These are phyloP conservation scores for Hirudinaria manillensis DNA, from an alignment of 2,888 invertebrate species.

Conservation along the genomic window DNA sequence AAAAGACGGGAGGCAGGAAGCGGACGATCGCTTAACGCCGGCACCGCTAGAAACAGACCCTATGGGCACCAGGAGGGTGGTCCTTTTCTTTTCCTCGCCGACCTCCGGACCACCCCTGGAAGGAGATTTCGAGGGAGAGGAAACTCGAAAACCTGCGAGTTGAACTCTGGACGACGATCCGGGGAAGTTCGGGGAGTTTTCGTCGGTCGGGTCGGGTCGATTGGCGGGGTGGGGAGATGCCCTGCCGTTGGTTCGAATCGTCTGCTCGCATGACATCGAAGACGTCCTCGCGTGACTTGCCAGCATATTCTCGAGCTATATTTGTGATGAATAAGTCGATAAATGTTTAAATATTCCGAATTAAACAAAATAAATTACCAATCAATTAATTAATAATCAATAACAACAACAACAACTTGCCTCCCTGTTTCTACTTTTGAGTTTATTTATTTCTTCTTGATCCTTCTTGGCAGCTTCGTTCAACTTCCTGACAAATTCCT, in stretches of 20 bases:
- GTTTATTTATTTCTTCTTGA: slow-evolving; percentile 11
- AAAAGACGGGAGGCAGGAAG: not conserved
- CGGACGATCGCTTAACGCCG: not conserved
- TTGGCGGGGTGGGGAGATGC: not conserved
- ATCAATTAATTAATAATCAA: not conserved
- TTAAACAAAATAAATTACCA: not conserved
- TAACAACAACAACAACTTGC: not conserved
- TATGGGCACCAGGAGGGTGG: slow-evolving; percentile 1
- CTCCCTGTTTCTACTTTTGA: slow-evolving; percentile 3
- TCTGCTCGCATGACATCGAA: not conserved
- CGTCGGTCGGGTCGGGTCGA: not conserved
- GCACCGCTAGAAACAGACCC: slow-evolving; percentile 6
- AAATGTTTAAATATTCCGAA: not conserved
- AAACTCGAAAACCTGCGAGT: not conserved
- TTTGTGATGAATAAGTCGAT: not conserved
- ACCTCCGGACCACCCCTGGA: not conserved
- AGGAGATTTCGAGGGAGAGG: not conserved
- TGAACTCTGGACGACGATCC: no score
- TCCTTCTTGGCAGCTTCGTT: slow-evolving; percentile 11
- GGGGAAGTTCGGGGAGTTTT: not conserved
- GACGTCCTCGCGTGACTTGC: not conserved
- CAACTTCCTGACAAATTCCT: slow-evolving; percentile 28
- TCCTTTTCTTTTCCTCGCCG: not conserved
- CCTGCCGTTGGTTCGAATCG: not conserved
- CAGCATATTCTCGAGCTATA: not conserved